These are phyloP conservation scores for Cryptocheilus praepositus DNA, from an alignment of 2,888 invertebrate species.

Conservation along the genomic window DNA sequence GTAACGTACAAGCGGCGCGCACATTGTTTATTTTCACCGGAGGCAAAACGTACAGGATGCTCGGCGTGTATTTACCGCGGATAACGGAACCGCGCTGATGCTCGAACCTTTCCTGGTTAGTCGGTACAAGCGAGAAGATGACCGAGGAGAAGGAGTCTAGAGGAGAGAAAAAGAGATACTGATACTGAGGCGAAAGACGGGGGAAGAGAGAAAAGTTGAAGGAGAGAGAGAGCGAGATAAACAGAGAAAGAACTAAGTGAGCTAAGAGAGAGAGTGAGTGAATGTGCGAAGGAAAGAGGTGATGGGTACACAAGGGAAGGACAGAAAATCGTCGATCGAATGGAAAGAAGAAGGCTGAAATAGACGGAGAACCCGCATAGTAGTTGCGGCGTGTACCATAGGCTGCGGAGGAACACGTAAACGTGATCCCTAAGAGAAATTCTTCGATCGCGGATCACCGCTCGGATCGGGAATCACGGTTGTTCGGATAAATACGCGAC, in stretches of 20 bases:
- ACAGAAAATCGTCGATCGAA: slow-evolving; percentile 32
- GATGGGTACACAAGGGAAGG: slow-evolving; percentile 10
- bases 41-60: slow-evolving; percentile 49
- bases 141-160: background rate
- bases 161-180: background rate
- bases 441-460: slow-evolving; percentile 37
- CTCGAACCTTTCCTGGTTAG: slow-evolving; percentile 27
- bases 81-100: slow-evolving; percentile 51
- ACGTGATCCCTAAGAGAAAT: slow-evolving; percentile 19
- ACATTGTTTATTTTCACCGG: slow-evolving; percentile 51
- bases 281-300: background rate
- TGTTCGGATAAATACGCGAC: too few species aligned
- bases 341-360: slow-evolving; percentile 28
- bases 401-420: background rate
- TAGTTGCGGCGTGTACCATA: slow-evolving; percentile 23
- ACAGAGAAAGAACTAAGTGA: too few species aligned
- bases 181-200: slow-evolving; percentile 9
- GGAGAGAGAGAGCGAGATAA: background rate
- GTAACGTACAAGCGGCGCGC: slow-evolving; percentile 29
- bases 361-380: slow-evolving; percentile 27
- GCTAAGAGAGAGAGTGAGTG: slow-evolving; percentile 1
- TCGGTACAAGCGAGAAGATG: slow-evolving; percentile 23
- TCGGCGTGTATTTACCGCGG: slow-evolving; percentile 48
- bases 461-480: background rate
- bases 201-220: slow-evolving; percentile 3